Evolutionary conservation across 2,888 invertebrate species (phyloP), one percentile per base, ranked within the genome.

Genomic region (Sipha maydis): DNA sequence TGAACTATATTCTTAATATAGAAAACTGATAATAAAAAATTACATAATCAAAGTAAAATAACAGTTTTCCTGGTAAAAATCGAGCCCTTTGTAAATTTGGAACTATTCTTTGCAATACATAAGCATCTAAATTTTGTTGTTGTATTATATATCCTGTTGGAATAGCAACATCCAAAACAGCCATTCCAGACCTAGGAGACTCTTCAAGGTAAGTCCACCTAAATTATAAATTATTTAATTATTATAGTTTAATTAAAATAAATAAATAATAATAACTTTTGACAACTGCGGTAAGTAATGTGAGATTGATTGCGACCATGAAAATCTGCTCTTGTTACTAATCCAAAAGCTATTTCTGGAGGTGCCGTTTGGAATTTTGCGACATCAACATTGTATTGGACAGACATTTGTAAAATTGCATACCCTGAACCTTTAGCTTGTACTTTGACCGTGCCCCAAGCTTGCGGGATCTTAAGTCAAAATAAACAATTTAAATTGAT

Each of bases 401-500:
- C 97, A 67, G 96, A 95, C 95, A 98, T 95, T 93, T 98, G 98
- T 90, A 98, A 93, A 91, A 98, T 95, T 7, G 98, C 98, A 92
- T 96, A 96, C n/a, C 98, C 98, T 5, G 97, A 96, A 90, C 98
- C 99, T 91, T 95, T 96, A 0, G 97, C 98, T 90, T 96, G 95
- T 78, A 98, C 97, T 92, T 97, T 96, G 69, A 98, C 96, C 0
- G 97, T 97, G 91, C 98, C 98, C 96, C 97, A 98, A 78, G 98
- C 98, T 91, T 96, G 95, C 0, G 97, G 97, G 92, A 98, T 97
- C 96, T 96, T 91, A n/a, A 91, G 90, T 89, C 17, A 38, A 83
- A 84, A 71, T 84, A 41, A 38, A 89, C 0, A 61, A 84, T 85
- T 67, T 76, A 3, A 19, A 61, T 61, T 8, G 3, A 61, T 61